Evolutionary conservation across 2,113 vertebrate genomes (phyloP), one percentile per base, ranked within the genome.

Genomic region (Rhegmatorhina hoffmannsi): DNA sequence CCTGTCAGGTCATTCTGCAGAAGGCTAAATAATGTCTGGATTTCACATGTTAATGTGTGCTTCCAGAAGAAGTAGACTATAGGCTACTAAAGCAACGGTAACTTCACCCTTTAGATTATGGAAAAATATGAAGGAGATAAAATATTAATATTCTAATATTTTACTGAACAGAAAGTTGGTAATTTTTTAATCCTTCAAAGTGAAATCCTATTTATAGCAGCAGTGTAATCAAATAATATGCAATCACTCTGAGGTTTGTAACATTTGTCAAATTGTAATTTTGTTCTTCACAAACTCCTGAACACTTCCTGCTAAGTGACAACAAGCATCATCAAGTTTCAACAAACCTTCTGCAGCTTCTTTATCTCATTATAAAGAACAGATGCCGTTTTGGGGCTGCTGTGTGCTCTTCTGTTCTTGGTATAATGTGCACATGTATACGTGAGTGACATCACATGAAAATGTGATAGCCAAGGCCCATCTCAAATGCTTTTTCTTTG

Each of bases 241-340:
- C 9, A 36, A 97, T 97, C 96, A 83, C 92, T 97, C 94, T 19
- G 58, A 98, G 97, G 97, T 97, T 97, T 98, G 97, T 97, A 98
- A 92, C 97, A 94, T 98, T 98, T 98, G 97, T 98, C 98, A 98
- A 98, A 98, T 98, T 98, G 98, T 97, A 97, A 98, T 97, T 98
- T 98, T 98, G 97, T 97, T 98, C 98, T 98, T 98, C 85, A 94
- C 98, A 98, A 98, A 98, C 97, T 98, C 97, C 97, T 98, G 98
- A 98, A 98, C 98, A 98, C 98, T 98, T 98, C 98, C 98, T 97
- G 97, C 97, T 98, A 98, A 98, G 98, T 98, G 98, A 98, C 98
- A 98, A 98, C 97, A 98, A 98, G 97, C 98, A 98, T 98, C 98
- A 98, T 97, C 98, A 98, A 98, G 98, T 98, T 98, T 98, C 97